Percentiles rank a stretch among this genome's conserved stretches.
Conservation (phyloP, 2,113 vertebrate species). For the Seriola quinqueradiata region DNA sequence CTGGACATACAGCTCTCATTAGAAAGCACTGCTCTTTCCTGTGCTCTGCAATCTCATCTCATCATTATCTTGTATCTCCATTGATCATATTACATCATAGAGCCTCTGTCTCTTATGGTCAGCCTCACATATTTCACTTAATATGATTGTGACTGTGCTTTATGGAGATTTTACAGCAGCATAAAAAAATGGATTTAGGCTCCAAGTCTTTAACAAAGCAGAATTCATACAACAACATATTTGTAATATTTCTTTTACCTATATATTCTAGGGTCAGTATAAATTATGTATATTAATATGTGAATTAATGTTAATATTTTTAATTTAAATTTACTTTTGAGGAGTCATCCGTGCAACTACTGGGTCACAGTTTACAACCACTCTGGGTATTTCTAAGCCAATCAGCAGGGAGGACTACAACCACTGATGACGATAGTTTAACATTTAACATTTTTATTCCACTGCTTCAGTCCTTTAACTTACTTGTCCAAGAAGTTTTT, state of each 20-base stretch:
- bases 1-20: neutral
- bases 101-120: neutral
- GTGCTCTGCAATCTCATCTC: conserved; percentile 22
- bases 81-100: conserved; percentile 32
- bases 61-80: conserved; percentile 13
- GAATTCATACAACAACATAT: neutral
- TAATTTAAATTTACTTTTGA: neutral
- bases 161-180: neutral
- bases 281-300: neutral
- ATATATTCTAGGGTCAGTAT: neutral
- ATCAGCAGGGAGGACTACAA: neutral
- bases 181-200: neutral
- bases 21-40: neutral
- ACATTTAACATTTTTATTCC: neutral
- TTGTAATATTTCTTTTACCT: neutral
- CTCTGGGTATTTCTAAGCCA: neutral
- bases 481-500: conserved; percentile 98
- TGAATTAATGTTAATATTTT: neutral
- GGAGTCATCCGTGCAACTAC: too few species aligned
- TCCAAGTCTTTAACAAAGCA: neutral
- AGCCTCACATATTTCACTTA: neutral
- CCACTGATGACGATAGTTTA: neutral
- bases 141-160: neutral
- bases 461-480: conserved; percentile 63
- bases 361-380: neutral